Evolutionary conservation across 1,140 invertebrate genomes (phyloP), one percentile per base, ranked within the genome.

Genomic region (Cyphomyrmex costatus): DNA sequence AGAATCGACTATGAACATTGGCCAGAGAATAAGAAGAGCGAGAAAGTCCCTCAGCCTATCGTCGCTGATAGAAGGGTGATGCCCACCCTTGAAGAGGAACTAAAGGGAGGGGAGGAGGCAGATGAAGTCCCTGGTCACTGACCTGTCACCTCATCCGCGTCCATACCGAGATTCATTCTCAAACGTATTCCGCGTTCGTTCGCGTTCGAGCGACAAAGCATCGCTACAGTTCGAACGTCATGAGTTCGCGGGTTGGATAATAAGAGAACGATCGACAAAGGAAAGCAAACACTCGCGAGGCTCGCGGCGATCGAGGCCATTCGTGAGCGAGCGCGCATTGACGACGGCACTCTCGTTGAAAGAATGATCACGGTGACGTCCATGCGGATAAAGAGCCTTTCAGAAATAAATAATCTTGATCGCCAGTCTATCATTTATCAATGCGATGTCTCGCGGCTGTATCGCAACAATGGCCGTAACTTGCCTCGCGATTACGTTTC

Each of bases 101-200:
- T 14, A 19, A 24, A n/a, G 36, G 24, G 16, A n/a, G 51, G 8
- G 8, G 19, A 5, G 19, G 51, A 36, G 10, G 33, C 79, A 83
- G 87, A 92, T 91, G 90, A 85, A 86, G 79, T 53, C 85, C 66
- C 27, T 76, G 92, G 91, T 92, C 91, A 88, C 74, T 92, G 92
- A 93, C 92, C 92, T 89, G 88, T 91, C 89, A 91, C 88, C 90
- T 90, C 90, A 73, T 77, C 73, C 49, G 56, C 42, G 82, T 85
- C 70, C 66, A 46, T 21, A 21, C 30, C 36, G n/a, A 66, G 60
- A 53, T 74, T 78, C 74, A 79, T 85, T 77, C 66, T 76, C 82
- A 33, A 58, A 70, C 30, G 78, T 73, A 70, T 83, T 83, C 82
- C 82, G 71, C 73, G 58, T 49, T 77, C 42, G 56, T 30, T 65